Conservation (phyloP, 2,113 vertebrate species). For the Xenus cinereus region DNA sequence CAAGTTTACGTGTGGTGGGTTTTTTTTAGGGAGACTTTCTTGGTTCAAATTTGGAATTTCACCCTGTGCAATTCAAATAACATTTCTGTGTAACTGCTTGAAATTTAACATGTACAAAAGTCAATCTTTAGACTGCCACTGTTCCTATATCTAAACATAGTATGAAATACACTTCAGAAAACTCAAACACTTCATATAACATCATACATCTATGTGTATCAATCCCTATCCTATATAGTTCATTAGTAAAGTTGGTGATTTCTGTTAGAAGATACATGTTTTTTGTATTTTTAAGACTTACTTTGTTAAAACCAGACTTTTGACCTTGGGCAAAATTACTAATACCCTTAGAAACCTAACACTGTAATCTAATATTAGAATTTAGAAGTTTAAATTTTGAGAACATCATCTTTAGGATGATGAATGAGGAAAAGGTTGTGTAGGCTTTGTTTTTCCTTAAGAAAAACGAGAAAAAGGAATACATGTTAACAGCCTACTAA, state of each 20-base stretch:
- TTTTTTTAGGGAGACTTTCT: background rate
- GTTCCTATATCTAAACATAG: background rate
- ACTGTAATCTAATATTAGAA: background rate
- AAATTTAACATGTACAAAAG: background rate
- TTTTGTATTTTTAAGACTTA: background rate
- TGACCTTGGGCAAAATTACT: background rate
- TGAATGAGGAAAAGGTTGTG: background rate
- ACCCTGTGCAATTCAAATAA: background rate
- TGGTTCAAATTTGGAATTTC: background rate
- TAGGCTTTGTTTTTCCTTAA: background rate
- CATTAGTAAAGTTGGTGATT: background rate
- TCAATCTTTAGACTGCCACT: background rate
- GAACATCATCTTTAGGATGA: background rate
- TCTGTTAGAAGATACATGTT: background rate
- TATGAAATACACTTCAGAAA: background rate
- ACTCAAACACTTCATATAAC: background rate
- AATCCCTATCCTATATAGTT: background rate
- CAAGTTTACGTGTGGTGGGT: rapidly evolving
- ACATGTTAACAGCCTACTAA: background rate
- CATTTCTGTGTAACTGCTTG: background rate
- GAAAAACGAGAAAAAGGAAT: background rate
- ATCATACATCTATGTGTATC: background rate
- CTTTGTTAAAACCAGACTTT: background rate
- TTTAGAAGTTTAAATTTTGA: background rate
- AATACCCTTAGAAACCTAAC: background rate